Evolutionary conservation across 2,113 vertebrate genomes (phyloP).

Genomic region (Nannospalax galili): DNA sequence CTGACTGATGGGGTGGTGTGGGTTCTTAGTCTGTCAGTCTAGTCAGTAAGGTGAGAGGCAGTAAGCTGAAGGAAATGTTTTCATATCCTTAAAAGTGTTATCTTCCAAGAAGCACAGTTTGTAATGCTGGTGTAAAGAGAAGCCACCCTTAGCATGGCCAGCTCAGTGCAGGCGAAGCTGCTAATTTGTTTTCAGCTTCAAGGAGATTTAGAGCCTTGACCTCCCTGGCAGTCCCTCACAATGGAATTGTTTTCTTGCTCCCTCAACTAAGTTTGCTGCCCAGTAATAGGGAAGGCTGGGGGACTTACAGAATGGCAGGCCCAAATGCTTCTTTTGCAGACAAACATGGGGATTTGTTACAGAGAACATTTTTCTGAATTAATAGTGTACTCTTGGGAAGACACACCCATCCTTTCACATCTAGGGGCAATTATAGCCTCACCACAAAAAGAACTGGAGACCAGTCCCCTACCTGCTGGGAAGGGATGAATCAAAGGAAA

Average conservation of each 20-base stretch:
- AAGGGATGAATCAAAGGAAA: background rate
- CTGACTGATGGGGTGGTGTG: background rate
- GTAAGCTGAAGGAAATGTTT: slow-evolving; percentile 79
- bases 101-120: slow-evolving; percentile 73
- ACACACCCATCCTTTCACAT: background rate
- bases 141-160: slow-evolving; percentile 73
- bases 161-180: slow-evolving; percentile 81
- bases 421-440: background rate
- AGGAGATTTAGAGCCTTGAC: slow-evolving; percentile 82
- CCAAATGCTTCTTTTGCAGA: slow-evolving; percentile 58
- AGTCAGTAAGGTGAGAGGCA: slow-evolving; percentile 75
- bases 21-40: slow-evolving; percentile 61
- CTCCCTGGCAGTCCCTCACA: slow-evolving; percentile 72
- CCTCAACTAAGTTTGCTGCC: slow-evolving; percentile 74
- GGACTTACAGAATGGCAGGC: slow-evolving; percentile 67
- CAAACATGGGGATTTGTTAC: slow-evolving; percentile 8
- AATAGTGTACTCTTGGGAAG: slow-evolving; percentile 25
- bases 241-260: slow-evolving; percentile 80
- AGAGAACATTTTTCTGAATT: slow-evolving; percentile 56
- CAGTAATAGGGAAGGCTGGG: slow-evolving; percentile 60
- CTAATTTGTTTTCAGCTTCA: slow-evolving; percentile 87
- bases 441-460: background rate
- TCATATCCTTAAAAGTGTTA: slow-evolving; percentile 75
- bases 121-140: slow-evolving; percentile 71
- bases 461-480: background rate